Evolutionary conservation across 2,797 vertebrate genomes (phyloP), one percentile per base, ranked within the genome.

Genomic region (Heterohyrax brucei): DNA sequence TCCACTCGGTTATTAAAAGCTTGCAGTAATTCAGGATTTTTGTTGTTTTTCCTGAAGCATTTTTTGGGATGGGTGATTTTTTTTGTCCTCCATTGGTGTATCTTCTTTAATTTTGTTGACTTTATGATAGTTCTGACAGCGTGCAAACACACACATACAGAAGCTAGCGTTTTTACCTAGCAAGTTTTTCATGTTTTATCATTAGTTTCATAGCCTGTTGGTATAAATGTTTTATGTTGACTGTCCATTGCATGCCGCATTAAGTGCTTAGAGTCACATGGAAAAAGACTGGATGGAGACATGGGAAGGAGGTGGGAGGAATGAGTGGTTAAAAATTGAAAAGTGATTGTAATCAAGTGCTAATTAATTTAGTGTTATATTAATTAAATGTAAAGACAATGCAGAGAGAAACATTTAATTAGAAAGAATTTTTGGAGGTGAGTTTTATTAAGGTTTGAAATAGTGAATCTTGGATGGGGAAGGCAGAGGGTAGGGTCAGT

Each of bases 391-490:
- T 12, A 80, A 48, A 93, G 50, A 70, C 61, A 92, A 72, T 79
- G 48, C 28, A 76, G 68, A 78, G 75, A 93, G 16, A 59, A 48
- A 1, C 24, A 33, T 18, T 93, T 93, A 84, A 94, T 79, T 86
- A 46, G 73, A 62, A 86, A 86, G 73, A 83, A 64, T 72, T 84
- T 96, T 56, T 56, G 75, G 66, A 92, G 64, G 0, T 81, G 39
- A 64, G 1, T 94, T 86, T 96, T 92, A 73, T 68, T 80, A 84
- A 89, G 72, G 7, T 87, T 95, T 95, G 94, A 72, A 95, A 56
- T 81, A 44, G 62, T 91, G 79, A 13, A 1, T 89, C 77, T 81
- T 95, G 50, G 48, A 9, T 81, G 59, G 48, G 14, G 9, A 48
- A 80, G 86, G 73, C 72, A 59, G 33, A 56, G 10, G 24, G 14